Conservation (phyloP, 2,797 vertebrate species). For the Acomys russatus region DNA sequence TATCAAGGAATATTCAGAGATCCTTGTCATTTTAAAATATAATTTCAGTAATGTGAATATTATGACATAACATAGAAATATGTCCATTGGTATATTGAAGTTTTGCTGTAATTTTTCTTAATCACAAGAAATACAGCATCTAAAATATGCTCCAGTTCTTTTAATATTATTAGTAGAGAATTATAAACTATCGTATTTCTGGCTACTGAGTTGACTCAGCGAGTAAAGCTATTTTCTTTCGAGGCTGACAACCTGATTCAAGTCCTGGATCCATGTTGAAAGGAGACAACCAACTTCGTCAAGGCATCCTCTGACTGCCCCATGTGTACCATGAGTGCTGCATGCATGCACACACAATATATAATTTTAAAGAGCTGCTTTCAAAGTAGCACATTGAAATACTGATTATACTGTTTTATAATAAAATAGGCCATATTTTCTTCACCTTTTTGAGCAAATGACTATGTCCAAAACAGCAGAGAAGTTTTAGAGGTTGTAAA, state of each 20-base stretch:
- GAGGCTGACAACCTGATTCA: background rate
- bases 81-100: background rate
- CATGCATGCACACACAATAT: background rate
- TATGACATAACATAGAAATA: background rate
- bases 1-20: background rate
- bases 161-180: background rate
- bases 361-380: background rate
- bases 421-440: background rate
- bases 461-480: background rate
- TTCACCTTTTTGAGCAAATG: background rate
- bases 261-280: background rate
- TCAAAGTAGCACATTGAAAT: background rate
- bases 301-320: background rate
- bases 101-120: background rate
- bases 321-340: background rate
- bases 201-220: background rate
- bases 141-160: background rate
- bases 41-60: background rate
- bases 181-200: background rate
- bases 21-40: background rate
- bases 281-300: background rate
- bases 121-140: background rate
- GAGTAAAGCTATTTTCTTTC: background rate
- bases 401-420: background rate
- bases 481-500: background rate